A percentile compares a stretch with the other conserved stretches of the same genome.
Conservation (phyloP, 2,113 vertebrate species). For the Gnathonemus echidnorhynchus region DNA sequence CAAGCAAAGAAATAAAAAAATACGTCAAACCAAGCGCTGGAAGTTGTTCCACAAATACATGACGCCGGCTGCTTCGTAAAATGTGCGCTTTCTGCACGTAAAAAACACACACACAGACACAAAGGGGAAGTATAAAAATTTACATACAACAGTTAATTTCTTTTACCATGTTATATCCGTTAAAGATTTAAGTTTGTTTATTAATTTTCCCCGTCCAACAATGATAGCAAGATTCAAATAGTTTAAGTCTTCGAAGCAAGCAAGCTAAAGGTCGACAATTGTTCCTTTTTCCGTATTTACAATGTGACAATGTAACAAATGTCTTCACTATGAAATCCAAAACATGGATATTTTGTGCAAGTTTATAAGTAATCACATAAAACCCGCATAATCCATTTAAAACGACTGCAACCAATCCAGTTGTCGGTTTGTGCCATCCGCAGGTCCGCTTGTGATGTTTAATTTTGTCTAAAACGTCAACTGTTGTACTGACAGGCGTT, state of each 20-base stretch:
- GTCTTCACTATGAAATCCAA: slow-evolving; percentile 54
- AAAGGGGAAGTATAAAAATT: slow-evolving; percentile 45
- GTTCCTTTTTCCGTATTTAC: slow-evolving; percentile 52
- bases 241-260: slow-evolving; percentile 36
- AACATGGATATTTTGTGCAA: slow-evolving; percentile 66
- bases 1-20: slow-evolving; percentile 37
- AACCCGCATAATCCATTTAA: slow-evolving; percentile 81
- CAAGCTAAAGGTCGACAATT: slow-evolving; percentile 35
- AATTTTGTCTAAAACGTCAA: slow-evolving; percentile 63
- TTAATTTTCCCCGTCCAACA: slow-evolving; percentile 29
- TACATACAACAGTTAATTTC: slow-evolving; percentile 30
- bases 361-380: slow-evolving; percentile 72
- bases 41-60: slow-evolving; percentile 8
- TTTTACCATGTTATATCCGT: slow-evolving; percentile 26
- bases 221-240: slow-evolving; percentile 14
- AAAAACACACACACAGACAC: slow-evolving; percentile 38
- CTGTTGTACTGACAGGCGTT: slow-evolving; percentile 99
- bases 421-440: slow-evolving; percentile 54
- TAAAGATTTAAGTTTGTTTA: slow-evolving; percentile 23
- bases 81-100: slow-evolving; percentile 37
- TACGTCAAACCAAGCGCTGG: neutral
- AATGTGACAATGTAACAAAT: slow-evolving; percentile 54
- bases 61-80: slow-evolving; percentile 6
- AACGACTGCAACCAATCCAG: slow-evolving; percentile 83
- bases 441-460: slow-evolving; percentile 41